phyloP scores from a whole-genome alignment of 2,888 invertebrate genomes.

The Meandrusa payeni region DNA sequence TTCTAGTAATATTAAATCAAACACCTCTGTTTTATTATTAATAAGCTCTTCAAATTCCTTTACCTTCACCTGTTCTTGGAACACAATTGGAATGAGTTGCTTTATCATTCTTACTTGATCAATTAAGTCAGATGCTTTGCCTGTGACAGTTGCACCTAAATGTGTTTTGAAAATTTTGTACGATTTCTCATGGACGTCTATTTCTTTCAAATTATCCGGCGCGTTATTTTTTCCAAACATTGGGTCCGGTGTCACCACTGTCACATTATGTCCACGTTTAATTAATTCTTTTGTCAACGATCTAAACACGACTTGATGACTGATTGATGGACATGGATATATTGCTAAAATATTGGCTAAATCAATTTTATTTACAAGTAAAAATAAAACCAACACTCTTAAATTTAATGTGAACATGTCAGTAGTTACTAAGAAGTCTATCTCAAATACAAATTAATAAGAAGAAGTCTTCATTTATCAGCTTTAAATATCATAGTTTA shows the following conservation, averaged over 20 bases:
- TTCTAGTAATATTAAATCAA: slow-evolving; percentile 42
- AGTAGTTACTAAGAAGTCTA: too few species aligned
- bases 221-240: not conserved
- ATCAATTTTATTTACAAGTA: too few species aligned
- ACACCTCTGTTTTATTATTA: slow-evolving; percentile 18
- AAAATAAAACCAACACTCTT: too few species aligned
- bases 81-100: not conserved
- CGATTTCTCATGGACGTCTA: slow-evolving; percentile 39
- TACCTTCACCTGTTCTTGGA: slow-evolving; percentile 4
- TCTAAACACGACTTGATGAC: slow-evolving; percentile 11
- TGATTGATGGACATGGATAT: slow-evolving; percentile 33
- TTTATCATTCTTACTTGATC: not conserved
- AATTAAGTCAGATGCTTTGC: not conserved
- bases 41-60: slow-evolving; percentile 14
- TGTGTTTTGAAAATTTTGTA: slow-evolving; percentile 24
- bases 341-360: slow-evolving; percentile 41
- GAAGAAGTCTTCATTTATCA: too few species aligned
- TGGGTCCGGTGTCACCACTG: slow-evolving; percentile 39
- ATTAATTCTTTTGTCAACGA: slow-evolving; percentile 42
- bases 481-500: too few species aligned
- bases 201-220: slow-evolving; percentile 43
- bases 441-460: too few species aligned
- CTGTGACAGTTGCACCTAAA: slow-evolving; percentile 12
- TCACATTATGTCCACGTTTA: slow-evolving; percentile 54
- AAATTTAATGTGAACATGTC: too few species aligned